Conservation (phyloP, 2,888 invertebrate genomes). For the Hanleya hanleyi region DNA sequence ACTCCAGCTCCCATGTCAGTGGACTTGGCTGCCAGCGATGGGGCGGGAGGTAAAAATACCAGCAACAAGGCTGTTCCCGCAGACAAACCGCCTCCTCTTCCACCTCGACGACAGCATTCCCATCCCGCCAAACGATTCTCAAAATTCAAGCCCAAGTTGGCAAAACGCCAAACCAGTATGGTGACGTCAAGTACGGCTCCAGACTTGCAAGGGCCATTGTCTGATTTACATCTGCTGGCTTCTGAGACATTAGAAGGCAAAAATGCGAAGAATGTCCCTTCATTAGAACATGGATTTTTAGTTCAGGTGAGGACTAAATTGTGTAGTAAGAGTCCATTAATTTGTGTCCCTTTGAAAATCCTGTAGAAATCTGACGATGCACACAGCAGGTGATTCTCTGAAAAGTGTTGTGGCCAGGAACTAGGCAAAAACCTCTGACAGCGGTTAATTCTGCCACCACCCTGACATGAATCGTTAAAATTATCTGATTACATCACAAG, state of each 20-base stretch:
- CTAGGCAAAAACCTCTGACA: no score
- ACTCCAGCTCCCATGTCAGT: no score
- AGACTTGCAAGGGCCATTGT: not conserved
- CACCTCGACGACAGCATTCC: not conserved
- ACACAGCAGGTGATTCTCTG: no score
- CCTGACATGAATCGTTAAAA: no score
- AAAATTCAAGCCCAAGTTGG: not conserved
- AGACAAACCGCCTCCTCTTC: not conserved
- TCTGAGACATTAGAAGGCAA: conserved; percentile 17
- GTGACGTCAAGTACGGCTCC: not conserved
- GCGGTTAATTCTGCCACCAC: no score
- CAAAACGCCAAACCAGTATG: not conserved
- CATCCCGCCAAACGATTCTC: not conserved
- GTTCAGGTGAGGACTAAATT: conserved; percentile 39
- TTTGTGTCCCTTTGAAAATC: no score
- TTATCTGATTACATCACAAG: no score
- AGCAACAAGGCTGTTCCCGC: not conserved
- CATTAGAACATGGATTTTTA: conserved; percentile 50
- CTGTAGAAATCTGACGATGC: no score
- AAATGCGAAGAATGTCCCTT: conserved; percentile 53
- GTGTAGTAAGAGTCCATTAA: no score
- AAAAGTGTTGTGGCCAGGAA: no score
- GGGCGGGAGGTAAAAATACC: no score
- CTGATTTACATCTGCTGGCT: not conserved
- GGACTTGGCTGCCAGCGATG: no score